Base-by-base conservation (phyloP, 2,113 vertebrate genomes). In the Burhinus oedicnemus region DNA sequence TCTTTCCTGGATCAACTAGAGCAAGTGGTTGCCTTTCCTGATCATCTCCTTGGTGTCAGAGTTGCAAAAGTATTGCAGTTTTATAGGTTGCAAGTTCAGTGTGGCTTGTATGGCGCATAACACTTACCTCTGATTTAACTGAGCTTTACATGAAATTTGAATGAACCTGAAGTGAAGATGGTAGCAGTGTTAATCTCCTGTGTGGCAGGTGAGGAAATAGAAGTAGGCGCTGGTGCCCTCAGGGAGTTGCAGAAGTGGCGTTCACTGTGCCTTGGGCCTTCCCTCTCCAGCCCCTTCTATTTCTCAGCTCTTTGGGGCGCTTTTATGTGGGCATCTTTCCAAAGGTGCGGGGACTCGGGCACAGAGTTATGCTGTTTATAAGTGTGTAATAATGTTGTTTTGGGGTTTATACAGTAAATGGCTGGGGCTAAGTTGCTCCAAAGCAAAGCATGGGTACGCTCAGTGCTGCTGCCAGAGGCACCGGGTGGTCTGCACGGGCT, bases 261-360 rank as follows among this genome's bases (percentile, higher is more conserved):
- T 4, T 10, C 0, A 0, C 17, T 27, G 12, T 44, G 68, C 27
- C 38, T 18, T 42, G 29, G 44, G 22, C 44, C 9, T 75, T 75
- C 18, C 5, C 42, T 61, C 30, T 17, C 5, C 57, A 57, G 9
- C 18, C 21, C 12, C 13, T 90, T 3, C 6, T 45, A 3, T 29
- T 82, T 19, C 40, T 58, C 36, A 45, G 54, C 12, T 58, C 16
- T 58, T 47, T 27, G 38, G 40, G 44, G 15, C 26, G 4, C 8
- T 66, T 51, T 5, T 26, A 3, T 68, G 42, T 25, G 13, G 21
- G 32, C 15, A 15, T 22, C 80, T 42, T 69, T 45, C 17, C 69
- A 75, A 11, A 65, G 32, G 1, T 16, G 6, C 0, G 0, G 51
- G 15, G 8, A 5, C 55, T 64, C 1, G 1, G 11, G 6, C 0